Percentiles rank a stretch among this genome's conserved stretches.
phyloP scores from a whole-genome alignment of 1,140 invertebrate genomes.

The Littorina saxatilis region DNA sequence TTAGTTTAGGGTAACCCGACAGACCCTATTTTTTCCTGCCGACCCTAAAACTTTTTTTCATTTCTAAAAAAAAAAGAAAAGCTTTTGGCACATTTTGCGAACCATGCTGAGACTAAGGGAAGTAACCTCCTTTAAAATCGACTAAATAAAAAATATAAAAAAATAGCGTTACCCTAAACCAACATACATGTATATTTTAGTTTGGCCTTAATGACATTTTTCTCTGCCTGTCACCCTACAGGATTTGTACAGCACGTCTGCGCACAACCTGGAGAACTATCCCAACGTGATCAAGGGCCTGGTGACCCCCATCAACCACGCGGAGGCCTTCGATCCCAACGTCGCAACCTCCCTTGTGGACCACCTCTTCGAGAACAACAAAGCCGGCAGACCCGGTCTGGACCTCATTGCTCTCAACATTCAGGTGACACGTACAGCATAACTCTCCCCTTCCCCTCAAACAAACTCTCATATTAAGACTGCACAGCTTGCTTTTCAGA shows the following conservation, averaged over 20 bases:
- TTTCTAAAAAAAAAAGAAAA: no score
- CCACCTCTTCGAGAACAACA: constrained; percentile 48
- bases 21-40: no score
- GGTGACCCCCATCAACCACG: constrained; percentile 16
- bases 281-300: constrained; percentile 42
- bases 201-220: constrained; percentile 75
- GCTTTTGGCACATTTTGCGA: no score
- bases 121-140: no score
- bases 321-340: constrained; percentile 41
- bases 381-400: constrained; percentile 35
- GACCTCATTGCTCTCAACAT: constrained; percentile 79
- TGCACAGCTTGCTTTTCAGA: background rate
- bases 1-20: no score
- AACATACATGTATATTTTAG: constrained; percentile 92
- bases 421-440: constrained; percentile 82
- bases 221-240: constrained; percentile 3
- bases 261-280: constrained; percentile 14
- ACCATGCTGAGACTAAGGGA: no score
- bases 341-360: constrained; percentile 47
- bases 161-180: no score
- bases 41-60: no score
- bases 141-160: no score
- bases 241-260: constrained; percentile 6
- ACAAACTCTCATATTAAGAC: no score
- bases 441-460: no score